These are phyloP conservation scores for Coreoperca whiteheadi DNA, from an alignment of 2,113 vertebrate species.

Conservation along the genomic window DNA sequence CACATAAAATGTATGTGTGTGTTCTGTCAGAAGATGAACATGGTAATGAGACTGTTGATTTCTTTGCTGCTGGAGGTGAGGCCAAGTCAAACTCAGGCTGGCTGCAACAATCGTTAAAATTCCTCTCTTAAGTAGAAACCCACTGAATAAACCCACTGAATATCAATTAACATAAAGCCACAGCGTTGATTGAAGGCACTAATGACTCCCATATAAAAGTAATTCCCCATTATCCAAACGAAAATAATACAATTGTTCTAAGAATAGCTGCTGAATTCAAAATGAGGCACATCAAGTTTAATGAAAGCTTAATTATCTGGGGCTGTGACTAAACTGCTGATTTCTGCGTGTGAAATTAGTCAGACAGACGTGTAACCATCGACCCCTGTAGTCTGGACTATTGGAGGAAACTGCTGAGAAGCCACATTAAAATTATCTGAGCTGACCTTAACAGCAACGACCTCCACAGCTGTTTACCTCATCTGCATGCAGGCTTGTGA, in stretches of 20 bases:
- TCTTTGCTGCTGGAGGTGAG: constrained; percentile 21
- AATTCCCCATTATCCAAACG: constrained; percentile 26
- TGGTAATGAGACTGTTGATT: constrained; percentile 29
- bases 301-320: constrained; percentile 44
- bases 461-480: constrained; percentile 40
- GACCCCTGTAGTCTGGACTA: not conserved
- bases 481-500: constrained; percentile 15
- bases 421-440: constrained; percentile 10
- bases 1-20: not conserved
- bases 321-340: constrained; percentile 57
- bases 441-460: constrained; percentile 42
- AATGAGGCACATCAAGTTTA: constrained; percentile 35
- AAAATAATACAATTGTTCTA: constrained; percentile 24
- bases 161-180: constrained; percentile 20
- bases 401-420: not conserved
- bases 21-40: constrained; percentile 5
- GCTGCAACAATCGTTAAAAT: constrained; percentile 19
- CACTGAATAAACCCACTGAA: constrained; percentile 16
- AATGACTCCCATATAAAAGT: constrained; percentile 25
- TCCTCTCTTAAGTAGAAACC: constrained; percentile 2
- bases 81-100: constrained; percentile 12
- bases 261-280: constrained; percentile 30
- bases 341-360: constrained; percentile 56
- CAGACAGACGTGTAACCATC: constrained; percentile 30
- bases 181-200: constrained; percentile 36